Evolutionary conservation across 2,888 invertebrate species (phyloP).

Genomic region (Eurytoma adleriae): DNA sequence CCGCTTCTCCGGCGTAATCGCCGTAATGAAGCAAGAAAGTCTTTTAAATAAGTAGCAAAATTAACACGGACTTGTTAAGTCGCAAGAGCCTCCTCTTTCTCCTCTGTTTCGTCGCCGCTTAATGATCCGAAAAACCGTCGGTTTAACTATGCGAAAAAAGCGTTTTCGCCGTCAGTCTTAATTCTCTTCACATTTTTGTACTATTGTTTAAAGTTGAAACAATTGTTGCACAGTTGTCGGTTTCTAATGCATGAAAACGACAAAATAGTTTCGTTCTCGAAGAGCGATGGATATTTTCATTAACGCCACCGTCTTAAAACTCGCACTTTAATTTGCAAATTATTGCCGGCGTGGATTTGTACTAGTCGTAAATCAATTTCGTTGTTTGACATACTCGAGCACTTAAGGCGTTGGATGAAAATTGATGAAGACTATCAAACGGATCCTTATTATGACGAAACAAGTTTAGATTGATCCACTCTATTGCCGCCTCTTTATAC

Average conservation of each 20-base stretch:
- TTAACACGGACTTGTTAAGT: constrained; percentile 40
- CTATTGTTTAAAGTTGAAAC: no score
- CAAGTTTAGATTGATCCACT: neutral
- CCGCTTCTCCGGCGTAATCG: constrained; percentile 9
- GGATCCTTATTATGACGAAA: constrained; percentile 5
- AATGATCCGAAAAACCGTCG: neutral
- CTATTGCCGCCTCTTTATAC: neutral
- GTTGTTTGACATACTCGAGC: neutral
- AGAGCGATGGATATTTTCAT: constrained; percentile 5
- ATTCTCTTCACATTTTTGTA: no score
- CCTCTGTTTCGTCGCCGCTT: neutral
- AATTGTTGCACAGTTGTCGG: no score
- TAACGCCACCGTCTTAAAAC: constrained; percentile 19
- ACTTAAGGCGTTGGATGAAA: constrained; percentile 8
- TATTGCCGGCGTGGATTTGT: neutral
- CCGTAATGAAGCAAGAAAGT: constrained; percentile 38
- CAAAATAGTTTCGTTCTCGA: no score
- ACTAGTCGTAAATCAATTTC: constrained; percentile 12
- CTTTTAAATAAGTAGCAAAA: constrained; percentile 43
- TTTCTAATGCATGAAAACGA: no score
- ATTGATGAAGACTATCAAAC: constrained; percentile 21
- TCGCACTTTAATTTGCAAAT: constrained; percentile 15
- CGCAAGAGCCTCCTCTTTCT: neutral
- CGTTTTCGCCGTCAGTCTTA: no score
- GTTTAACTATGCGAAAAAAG: neutral